A percentile compares a stretch with the other conserved stretches of the same genome.
Evolutionary conservation across 2,113 vertebrate species (phyloP).

Genomic region (Thamnophis sirtalis): DNA sequence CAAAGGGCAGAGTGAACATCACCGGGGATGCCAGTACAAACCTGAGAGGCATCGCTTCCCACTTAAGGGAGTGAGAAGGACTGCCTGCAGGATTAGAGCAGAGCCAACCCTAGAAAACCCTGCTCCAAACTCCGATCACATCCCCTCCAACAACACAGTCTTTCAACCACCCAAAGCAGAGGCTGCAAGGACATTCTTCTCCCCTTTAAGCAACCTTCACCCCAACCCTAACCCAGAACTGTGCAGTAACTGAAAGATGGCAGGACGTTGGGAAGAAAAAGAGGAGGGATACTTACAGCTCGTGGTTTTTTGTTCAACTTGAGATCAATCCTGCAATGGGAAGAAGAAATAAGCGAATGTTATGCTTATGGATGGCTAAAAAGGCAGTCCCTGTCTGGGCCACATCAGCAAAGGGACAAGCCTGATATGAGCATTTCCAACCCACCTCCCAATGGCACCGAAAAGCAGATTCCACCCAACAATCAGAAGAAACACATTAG

Average conservation of each 20-base stretch:
- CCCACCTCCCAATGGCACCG: constrained; percentile 51
- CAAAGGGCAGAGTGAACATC: constrained; percentile 24
- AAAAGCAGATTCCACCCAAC: constrained; percentile 58
- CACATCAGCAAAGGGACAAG: not conserved
- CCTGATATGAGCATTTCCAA: constrained; percentile 7
- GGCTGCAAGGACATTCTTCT: not conserved
- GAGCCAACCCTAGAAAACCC: not conserved
- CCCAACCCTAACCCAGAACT: not conserved
- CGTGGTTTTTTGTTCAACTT: constrained; percentile 99
- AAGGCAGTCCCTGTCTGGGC: constrained; percentile 36
- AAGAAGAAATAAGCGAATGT: constrained; percentile 54
- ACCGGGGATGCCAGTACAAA: not conserved
- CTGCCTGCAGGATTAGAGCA: not conserved
- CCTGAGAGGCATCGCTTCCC: not conserved
- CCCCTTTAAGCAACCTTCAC: not conserved
- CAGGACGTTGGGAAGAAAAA: not conserved
- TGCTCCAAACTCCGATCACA: not conserved
- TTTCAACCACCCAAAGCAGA: not conserved
- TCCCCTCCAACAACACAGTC: not conserved
- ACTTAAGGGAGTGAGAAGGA: not conserved
- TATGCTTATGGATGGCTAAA: constrained; percentile 22
- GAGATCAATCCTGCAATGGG: constrained; percentile 91
- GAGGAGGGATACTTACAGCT: constrained; percentile 84
- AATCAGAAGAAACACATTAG: constrained; percentile 36
- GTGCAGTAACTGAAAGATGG: not conserved